Percentiles rank a stretch among this genome's conserved stretches.
These are phyloP conservation scores for Zygogramma bicolorata DNA, from an alignment of 2,888 invertebrate genomes.

Conservation along the genomic window DNA sequence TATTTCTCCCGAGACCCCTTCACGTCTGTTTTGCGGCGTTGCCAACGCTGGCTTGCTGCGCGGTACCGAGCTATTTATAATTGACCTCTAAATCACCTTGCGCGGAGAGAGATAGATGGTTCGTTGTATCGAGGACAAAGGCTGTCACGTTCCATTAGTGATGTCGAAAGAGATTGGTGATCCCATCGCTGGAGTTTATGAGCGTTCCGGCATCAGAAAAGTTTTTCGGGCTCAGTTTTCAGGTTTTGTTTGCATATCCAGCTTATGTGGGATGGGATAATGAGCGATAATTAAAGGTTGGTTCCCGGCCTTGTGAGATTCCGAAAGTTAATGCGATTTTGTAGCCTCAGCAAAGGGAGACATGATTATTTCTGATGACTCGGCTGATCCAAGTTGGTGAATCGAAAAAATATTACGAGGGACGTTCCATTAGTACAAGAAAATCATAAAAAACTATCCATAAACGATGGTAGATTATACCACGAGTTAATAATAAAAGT, in stretches of 20 bases:
- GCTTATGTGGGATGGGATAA: not conserved
- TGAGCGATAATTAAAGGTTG: not conserved
- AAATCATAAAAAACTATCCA: too few species aligned
- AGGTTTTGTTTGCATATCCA: not conserved
- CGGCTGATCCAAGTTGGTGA: too few species aligned
- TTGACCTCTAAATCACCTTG: constrained; percentile 42
- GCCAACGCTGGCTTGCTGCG: constrained; percentile 36
- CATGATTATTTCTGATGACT: too few species aligned
- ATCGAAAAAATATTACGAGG: too few species aligned
- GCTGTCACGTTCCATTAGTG: constrained; percentile 8
- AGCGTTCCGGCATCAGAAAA: not conserved
- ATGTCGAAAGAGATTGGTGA: not conserved
- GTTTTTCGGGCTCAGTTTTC: not conserved
- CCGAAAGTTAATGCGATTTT: too few species aligned
- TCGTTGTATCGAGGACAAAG: constrained; percentile 33
- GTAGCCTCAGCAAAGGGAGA: too few species aligned
- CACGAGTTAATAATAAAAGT: too few species aligned
- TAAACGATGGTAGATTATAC: too few species aligned
- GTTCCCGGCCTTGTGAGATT: too few species aligned
- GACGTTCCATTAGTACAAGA: too few species aligned
- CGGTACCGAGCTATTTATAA: constrained; percentile 39
- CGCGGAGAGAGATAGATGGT: constrained; percentile 28
- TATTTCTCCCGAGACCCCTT: constrained; percentile 9
- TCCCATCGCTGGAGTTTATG: not conserved
- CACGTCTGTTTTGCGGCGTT: constrained; percentile 28